These are phyloP conservation scores for Myoxocephalus aenaeus DNA, from an alignment of 2,797 vertebrate genomes.

Conservation along the genomic window DNA sequence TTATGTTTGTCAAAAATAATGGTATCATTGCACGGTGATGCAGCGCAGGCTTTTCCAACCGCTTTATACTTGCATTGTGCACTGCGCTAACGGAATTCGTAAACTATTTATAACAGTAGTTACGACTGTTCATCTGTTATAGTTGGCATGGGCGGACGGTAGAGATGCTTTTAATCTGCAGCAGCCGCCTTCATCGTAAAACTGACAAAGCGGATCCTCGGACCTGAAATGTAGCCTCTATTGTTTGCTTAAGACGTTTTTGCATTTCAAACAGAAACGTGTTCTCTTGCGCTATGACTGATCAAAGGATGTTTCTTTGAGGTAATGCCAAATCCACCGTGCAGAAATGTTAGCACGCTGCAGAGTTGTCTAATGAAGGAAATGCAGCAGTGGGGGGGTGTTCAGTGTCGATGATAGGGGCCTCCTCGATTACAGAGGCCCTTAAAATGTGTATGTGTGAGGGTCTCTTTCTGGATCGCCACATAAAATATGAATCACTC, in stretches of 20 bases:
- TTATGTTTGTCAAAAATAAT: constrained; percentile 23
- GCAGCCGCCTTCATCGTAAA: neutral
- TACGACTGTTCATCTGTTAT: neutral
- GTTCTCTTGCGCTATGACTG: neutral
- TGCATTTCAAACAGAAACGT: neutral
- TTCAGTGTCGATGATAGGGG: constrained; percentile 50
- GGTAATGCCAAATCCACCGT: neutral
- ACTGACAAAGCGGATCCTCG: neutral
- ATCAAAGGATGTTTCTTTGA: neutral
- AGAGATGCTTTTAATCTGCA: neutral
- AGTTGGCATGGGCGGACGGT: neutral
- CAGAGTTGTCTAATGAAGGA: constrained; percentile 44
- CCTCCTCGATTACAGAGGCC: constrained; percentile 47
- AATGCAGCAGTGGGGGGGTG: constrained; percentile 48
- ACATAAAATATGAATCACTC: constrained; percentile 53
- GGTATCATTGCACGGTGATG: neutral
- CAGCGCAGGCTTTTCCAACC: neutral
- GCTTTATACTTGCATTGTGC: neutral
- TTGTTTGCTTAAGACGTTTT: constrained; percentile 6
- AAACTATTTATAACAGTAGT: neutral
- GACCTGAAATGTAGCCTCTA: neutral
- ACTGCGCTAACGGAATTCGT: neutral
- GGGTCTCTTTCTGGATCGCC: constrained; percentile 37
- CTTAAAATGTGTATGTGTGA: constrained; percentile 23
- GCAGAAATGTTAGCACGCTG: neutral